Evolutionary conservation across 2,797 vertebrate genomes (phyloP).

Genomic region (Notolabrus celidotus): DNA sequence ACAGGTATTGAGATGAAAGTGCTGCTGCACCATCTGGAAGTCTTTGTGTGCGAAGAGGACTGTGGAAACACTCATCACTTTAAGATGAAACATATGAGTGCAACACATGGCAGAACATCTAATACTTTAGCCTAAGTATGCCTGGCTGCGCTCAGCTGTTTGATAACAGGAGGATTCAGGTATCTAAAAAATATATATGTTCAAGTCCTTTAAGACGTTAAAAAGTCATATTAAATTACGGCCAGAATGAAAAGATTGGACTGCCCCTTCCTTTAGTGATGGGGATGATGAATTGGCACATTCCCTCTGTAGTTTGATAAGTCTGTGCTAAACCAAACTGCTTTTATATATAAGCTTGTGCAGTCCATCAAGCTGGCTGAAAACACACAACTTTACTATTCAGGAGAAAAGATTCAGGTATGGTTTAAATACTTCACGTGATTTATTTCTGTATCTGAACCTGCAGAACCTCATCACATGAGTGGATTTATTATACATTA

Average conservation of each 20-base stretch:
- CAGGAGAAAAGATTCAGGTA: not conserved
- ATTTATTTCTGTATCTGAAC: slow-evolving; percentile 9
- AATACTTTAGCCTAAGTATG: not conserved
- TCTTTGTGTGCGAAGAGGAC: slow-evolving; percentile 7
- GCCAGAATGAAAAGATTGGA: not conserved
- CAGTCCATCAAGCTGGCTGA: not conserved
- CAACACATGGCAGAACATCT: not conserved
- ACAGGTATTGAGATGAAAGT: not conserved
- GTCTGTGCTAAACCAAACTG: not conserved
- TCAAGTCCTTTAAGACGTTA: not conserved
- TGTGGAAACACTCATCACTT: not conserved
- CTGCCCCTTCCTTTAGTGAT: not conserved
- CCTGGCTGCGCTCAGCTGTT: not conserved
- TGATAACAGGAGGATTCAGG: not conserved
- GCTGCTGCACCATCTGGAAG: slow-evolving; percentile 26
- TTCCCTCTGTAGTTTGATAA: not conserved
- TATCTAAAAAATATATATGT: not conserved
- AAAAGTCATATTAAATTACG: too few species aligned
- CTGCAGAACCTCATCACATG: not conserved
- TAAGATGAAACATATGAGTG: not conserved
- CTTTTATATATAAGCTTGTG: not conserved
- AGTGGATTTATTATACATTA: too few species aligned
- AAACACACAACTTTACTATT: not conserved
- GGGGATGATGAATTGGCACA: not conserved
- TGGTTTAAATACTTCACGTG: not conserved